Evolutionary conservation across 2,113 vertebrate genomes (phyloP), one percentile per base, ranked within the genome.

Genomic region (Pygoscelis antarcticus): DNA sequence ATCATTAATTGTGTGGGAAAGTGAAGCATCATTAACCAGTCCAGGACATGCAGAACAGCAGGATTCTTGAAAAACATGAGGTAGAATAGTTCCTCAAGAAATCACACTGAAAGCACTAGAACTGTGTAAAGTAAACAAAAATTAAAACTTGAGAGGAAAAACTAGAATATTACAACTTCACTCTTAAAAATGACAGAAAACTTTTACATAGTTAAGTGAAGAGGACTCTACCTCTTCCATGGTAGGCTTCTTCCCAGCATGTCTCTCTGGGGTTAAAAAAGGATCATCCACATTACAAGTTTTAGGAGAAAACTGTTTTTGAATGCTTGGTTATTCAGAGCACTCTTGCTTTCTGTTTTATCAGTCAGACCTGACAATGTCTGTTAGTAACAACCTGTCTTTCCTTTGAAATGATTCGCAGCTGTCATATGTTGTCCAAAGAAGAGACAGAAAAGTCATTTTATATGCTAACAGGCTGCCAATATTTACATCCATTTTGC

Each of bases 401-500:
- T 68, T 61, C 76, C 72, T 88, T 66, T 75, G 88, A 90, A 89
- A 93, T 47, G 3, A 81, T 81, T 36, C 89, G 72, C 88, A 96
- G 81, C 79, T 94, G 90, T 84, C 88, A 81, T 11, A 66, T 64
- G 22, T 61, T 26, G 6, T 38, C 72, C 76, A 91, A 92, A 90
- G 55, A 78, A 79, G 46, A 92, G 79, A 90, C 34, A 86, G 81
- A 77, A 47, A 86, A 81, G 16, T 40, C 12, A 60, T 80, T 88
- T 94, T 36, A 78, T 44, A 88, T 68, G 64, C 83, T 70, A 90
- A 64, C 20, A 90, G 55, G 47, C 46, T 77, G 83, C 71, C 89
- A 93, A 49, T 83, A 74, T 92, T 93, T 90, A 86, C n/a, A 96
- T 21, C 25, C 75, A 88, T 86, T 90, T 89, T 75, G 60, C 27